Conservation (phyloP, 1,140 invertebrate genomes). For the Lanistes nyassanus region DNA sequence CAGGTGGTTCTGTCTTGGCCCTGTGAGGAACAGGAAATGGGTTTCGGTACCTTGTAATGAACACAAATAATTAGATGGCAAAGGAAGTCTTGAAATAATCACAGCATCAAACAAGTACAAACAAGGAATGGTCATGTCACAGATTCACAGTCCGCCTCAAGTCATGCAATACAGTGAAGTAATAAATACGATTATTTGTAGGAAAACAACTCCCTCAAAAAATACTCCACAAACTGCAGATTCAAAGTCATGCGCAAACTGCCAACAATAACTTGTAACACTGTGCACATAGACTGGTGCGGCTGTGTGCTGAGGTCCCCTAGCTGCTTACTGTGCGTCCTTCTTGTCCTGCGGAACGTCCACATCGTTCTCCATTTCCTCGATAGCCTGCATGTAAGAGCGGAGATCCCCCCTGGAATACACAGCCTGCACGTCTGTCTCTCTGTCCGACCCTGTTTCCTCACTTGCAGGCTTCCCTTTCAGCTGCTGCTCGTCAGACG, state of each 20-base stretch:
- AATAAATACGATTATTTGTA: no score
- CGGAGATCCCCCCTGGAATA: slow-evolving; percentile 24
- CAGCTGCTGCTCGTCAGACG: background rate
- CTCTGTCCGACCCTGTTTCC: slow-evolving; percentile 6
- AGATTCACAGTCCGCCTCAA: no score
- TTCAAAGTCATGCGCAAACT: no score
- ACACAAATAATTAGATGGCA: no score
- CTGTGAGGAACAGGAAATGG: background rate
- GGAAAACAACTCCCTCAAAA: no score
- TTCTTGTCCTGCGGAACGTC: background rate
- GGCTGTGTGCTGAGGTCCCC: background rate
- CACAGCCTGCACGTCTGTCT: slow-evolving; percentile 4
- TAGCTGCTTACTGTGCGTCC: background rate
- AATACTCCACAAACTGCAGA: no score
- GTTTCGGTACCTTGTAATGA: no score
- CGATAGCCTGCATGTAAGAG: slow-evolving; percentile 16
- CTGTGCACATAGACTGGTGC: background rate
- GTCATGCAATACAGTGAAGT: no score
- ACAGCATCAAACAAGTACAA: no score
- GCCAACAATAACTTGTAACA: no score
- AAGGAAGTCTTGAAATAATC: no score
- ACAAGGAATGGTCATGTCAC: no score
- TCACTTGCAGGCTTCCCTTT: background rate
- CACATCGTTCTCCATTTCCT: slow-evolving; percentile 10
- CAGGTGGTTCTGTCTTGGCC: background rate